Conservation (phyloP, 2,113 vertebrate genomes). For the Grammomys dolichurus region DNA sequence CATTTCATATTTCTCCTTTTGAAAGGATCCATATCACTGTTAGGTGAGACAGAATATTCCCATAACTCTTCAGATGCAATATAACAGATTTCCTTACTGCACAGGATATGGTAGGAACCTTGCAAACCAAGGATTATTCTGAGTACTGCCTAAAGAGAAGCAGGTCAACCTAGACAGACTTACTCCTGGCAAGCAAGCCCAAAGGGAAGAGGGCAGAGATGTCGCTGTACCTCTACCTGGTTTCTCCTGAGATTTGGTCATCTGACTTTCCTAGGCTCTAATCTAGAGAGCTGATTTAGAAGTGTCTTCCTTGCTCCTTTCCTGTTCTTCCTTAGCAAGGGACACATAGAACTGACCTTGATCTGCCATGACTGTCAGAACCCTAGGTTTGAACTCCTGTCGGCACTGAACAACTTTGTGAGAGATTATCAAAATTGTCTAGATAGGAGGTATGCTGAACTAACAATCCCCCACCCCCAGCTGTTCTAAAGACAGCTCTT, state of each 20-base stretch:
- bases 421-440: constrained; percentile 31
- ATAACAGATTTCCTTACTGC: neutral
- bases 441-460: neutral
- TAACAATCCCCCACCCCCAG: neutral
- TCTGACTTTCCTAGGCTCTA: constrained; percentile 49
- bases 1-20: neutral
- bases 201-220: neutral
- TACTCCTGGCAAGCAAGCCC: constrained; percentile 13
- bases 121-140: constrained; percentile 6
- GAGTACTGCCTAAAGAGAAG: neutral
- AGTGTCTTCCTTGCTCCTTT: neutral
- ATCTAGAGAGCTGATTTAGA: neutral
- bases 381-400: neutral
- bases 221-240: neutral
- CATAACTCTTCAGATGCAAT: constrained; percentile 29
- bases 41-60: constrained; percentile 12
- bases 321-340: neutral
- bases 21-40: neutral
- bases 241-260: constrained; percentile 41
- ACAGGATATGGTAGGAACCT: constrained; percentile 13
- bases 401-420: neutral
- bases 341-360: neutral
- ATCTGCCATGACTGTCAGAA: neutral
- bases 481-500: constrained; percentile 12
- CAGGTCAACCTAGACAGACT: neutral